Base-by-base conservation (phyloP, 35 echinoderm and acorn worm genomes). In the Ophioderma brevispina region DNA sequence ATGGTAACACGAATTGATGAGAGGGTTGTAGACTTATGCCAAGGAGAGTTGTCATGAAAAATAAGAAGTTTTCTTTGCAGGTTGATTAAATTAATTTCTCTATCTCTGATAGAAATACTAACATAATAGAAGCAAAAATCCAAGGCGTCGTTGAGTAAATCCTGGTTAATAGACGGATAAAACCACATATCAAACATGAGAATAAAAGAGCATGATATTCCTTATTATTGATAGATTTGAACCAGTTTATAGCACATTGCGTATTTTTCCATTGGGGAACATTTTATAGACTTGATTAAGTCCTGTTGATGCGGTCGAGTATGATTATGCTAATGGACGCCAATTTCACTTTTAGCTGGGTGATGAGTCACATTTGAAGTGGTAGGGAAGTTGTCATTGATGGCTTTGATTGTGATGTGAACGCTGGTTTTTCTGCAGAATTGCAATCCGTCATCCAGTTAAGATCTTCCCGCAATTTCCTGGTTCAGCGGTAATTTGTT, bases 1-100 rank as follows among this genome's bases (percentile, higher is more conserved):
- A 89, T 89, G n/a, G 87, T 81, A 35, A 89, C 87, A 40, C 81
- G 10, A 40, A 89, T 80, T 78, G 52, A 52, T n/a, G 14, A 32
- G 37, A 33, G 55, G 38, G 1, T 13, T 32, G n/a, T 28, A 77
- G 31, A 39, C 13, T 55, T 88, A 36, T 78, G 52, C 33, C 81
- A 31, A 30, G 36, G 76, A 76, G 76, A 30, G 18, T 40, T 13
- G 31, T 38, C 0, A n/a, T 78, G 4, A 21, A 15, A 77, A 77
- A 87, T 78, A 87, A 42, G 37, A 78, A n/a, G 42, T 21, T 1
- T 1, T 87, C 46, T 87, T 87, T 42, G 52, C 1, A 43, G 34
- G 14, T 37, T 78, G 86, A 35, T 80, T 88, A 36, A 88, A 79
- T n/a, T n/a, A 31, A 79, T 88, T 36, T 88, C 37, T 14, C 19